Conservation (phyloP, 2,797 vertebrate species). For the Aulostomus chinensis region DNA sequence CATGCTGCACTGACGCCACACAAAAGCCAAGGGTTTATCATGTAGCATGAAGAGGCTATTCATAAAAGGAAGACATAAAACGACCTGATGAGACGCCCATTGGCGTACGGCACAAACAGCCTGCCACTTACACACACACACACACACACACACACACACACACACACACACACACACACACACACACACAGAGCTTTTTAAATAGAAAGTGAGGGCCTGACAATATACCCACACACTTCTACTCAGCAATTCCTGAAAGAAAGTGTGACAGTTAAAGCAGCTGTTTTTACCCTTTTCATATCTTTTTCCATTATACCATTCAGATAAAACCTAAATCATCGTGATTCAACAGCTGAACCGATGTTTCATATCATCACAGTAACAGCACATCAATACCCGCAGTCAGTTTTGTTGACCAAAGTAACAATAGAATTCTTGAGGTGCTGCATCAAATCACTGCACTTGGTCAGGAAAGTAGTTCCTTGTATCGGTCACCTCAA, state of each 20-base stretch:
- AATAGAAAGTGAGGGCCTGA: background rate
- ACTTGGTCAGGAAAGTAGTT: too few species aligned
- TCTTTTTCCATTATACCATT: conserved; percentile 3
- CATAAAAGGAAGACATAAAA: too few species aligned
- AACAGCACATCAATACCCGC: too few species aligned
- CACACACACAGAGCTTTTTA: background rate
- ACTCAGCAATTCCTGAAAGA: background rate
- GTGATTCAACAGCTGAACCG: background rate
- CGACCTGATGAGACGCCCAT: too few species aligned
- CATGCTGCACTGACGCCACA: conserved; percentile 26
- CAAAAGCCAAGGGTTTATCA: background rate
- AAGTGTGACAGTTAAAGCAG: too few species aligned
- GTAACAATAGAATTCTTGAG: too few species aligned
- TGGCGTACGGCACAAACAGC: conserved; percentile 3
- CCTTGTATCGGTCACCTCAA: too few species aligned
- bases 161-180: conserved; percentile 8
- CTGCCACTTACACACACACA: background rate
- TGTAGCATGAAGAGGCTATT: too few species aligned
- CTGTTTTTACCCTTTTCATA: conserved; percentile 10
- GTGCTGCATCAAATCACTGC: too few species aligned
- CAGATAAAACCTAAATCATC: background rate
- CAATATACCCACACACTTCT: background rate
- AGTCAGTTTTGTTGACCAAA: too few species aligned
- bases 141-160: background rate
- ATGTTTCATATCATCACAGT: too few species aligned